A percentile compares a stretch with the other conserved stretches of the same genome.
Evolutionary conservation across 2,888 invertebrate genomes (phyloP).

Genomic region (Pycnomerus fuliginosus): DNA sequence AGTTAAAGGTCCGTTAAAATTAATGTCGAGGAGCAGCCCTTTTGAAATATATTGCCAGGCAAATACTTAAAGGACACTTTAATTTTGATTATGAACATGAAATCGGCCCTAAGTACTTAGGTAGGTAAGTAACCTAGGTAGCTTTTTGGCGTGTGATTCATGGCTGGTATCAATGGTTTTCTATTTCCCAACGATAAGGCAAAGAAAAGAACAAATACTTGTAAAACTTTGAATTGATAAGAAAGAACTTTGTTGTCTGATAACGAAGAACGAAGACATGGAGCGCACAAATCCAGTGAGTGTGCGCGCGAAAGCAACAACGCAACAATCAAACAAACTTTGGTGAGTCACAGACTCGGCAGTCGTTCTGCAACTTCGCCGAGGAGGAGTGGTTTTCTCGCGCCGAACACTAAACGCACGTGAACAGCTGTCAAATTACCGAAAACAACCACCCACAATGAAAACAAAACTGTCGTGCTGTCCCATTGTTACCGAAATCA

Average conservation of each 20-base stretch:
- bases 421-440: constrained; percentile 35
- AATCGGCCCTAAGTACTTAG: no score
- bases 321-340: constrained; percentile 37
- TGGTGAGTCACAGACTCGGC: constrained; percentile 34
- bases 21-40: no score
- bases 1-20: no score
- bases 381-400: constrained; percentile 34
- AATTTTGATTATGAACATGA: no score
- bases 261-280: constrained; percentile 24
- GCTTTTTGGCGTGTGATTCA: constrained; percentile 2
- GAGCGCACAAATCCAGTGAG: constrained; percentile 15
- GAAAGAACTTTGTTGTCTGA: constrained; percentile 30
- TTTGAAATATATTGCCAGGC: no score
- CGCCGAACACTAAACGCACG: constrained; percentile 16
- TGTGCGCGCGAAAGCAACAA: constrained; percentile 39
- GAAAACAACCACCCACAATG: constrained; percentile 32
- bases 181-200: constrained; percentile 17
- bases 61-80: no score
- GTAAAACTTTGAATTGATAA: constrained; percentile 39
- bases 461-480: constrained; percentile 13
- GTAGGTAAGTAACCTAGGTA: no score
- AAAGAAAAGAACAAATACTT: constrained; percentile 36
- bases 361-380: constrained; percentile 38
- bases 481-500: constrained; percentile 20
- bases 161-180: constrained; percentile 15